These are phyloP conservation scores for Dryomyza anilis DNA, from an alignment of 2,888 invertebrate genomes.

Conservation along the genomic window DNA sequence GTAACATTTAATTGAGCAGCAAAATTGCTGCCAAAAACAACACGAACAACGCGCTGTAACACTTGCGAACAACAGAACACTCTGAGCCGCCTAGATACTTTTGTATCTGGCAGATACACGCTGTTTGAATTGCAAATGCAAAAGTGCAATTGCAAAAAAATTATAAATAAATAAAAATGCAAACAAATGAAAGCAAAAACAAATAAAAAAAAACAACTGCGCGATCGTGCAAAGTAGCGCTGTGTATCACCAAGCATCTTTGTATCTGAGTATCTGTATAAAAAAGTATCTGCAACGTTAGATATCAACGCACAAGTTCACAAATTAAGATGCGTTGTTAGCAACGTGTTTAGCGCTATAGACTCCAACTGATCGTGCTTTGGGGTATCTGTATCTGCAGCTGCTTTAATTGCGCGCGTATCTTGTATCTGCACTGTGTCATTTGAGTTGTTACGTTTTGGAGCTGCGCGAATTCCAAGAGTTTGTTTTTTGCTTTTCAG, in stretches of 20 bases:
- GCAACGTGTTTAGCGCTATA: slow-evolving; percentile 15
- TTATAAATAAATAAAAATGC: too few relatives aligned
- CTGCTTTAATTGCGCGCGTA: background rate
- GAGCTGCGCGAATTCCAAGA: too few relatives aligned
- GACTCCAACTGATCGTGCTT: too few relatives aligned
- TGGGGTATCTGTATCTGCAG: slow-evolving; percentile 9
- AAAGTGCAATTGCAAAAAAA: background rate
- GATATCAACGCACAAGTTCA: slow-evolving; percentile 13
- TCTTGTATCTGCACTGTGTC: background rate
- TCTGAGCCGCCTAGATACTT: background rate
- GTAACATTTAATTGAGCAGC: slow-evolving; percentile 5
- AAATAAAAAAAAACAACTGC: too few relatives aligned
- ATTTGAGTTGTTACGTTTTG: background rate
- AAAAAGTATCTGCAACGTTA: background rate
- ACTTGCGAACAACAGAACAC: background rate
- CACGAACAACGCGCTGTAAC: background rate
- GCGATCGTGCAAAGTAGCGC: background rate
- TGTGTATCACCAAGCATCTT: background rate
- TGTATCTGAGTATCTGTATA: background rate
- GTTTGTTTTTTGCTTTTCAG: background rate
- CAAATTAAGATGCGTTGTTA: slow-evolving; percentile 14
- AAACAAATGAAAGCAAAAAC: too few relatives aligned
- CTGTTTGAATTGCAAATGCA: slow-evolving; percentile 1
- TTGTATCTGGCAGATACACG: slow-evolving; percentile 1
- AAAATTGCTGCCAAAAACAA: background rate